Evolutionary conservation across 2,113 vertebrate genomes (phyloP).

Genomic region (Mesoclemmys tuberculata): DNA sequence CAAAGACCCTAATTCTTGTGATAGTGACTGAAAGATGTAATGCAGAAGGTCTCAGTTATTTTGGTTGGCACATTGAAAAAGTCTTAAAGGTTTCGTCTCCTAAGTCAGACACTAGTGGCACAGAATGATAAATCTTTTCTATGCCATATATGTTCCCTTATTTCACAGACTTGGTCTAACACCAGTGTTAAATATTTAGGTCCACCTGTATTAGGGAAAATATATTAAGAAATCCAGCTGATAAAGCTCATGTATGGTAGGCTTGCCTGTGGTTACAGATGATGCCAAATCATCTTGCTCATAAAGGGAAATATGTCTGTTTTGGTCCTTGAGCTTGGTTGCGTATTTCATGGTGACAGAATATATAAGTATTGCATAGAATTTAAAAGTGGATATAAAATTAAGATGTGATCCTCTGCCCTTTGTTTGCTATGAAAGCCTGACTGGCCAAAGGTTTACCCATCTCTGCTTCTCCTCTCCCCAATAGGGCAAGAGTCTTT

Average conservation of each 20-base stretch:
- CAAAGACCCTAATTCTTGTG: background rate
- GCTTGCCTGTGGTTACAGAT: background rate
- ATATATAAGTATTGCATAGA: background rate
- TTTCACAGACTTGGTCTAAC: background rate
- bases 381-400: background rate
- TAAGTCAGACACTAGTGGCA: background rate
- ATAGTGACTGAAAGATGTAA: background rate
- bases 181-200: background rate
- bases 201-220: background rate
- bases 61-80: background rate
- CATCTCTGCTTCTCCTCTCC: no score
- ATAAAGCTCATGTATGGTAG: background rate
- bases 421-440: background rate
- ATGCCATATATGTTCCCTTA: background rate
- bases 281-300: background rate
- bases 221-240: fast-evolving
- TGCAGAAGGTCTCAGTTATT: background rate
- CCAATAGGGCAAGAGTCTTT: background rate
- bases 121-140: background rate
- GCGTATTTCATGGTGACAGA: background rate
- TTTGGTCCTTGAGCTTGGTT: background rate
- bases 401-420: background rate
- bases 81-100: background rate
- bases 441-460: background rate
- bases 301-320: background rate